These are phyloP conservation scores for Campoletis raptor DNA, from an alignment of 2,888 invertebrate genomes.

Conservation along the genomic window DNA sequence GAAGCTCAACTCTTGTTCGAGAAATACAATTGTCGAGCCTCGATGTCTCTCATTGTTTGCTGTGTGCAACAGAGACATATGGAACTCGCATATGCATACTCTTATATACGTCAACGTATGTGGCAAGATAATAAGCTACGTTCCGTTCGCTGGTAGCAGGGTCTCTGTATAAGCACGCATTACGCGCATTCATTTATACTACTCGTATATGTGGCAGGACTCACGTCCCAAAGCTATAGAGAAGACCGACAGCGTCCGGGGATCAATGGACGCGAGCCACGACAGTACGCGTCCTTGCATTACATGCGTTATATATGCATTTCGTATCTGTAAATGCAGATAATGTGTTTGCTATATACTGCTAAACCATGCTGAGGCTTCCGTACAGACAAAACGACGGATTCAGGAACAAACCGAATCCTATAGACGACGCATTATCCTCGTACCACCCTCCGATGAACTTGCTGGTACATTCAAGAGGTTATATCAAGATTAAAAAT, in stretches of 20 bases:
- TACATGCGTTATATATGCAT: slow-evolving; percentile 66
- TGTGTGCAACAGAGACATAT: background rate
- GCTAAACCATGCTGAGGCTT: slow-evolving; percentile 41
- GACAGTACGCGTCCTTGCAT: slow-evolving; percentile 74
- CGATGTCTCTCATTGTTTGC: background rate
- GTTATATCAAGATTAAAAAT: slow-evolving; percentile 59
- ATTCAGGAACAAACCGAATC: slow-evolving; percentile 36
- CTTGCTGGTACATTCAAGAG: slow-evolving; percentile 35
- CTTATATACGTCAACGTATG: slow-evolving; percentile 12
- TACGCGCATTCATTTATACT: slow-evolving; percentile 39
- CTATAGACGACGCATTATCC: background rate
- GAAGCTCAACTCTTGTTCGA: background rate
- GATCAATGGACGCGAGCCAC: slow-evolving; percentile 72
- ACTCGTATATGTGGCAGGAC: slow-evolving; percentile 26
- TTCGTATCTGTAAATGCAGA: slow-evolving; percentile 59
- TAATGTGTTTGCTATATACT: slow-evolving; percentile 12
- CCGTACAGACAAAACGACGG: slow-evolving; percentile 1
- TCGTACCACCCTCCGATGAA: slow-evolving; percentile 21
- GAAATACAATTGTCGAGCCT: slow-evolving; percentile 11
- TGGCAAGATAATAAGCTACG: slow-evolving; percentile 33
- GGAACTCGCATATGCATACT: background rate
- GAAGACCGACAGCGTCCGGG: slow-evolving; percentile 68
- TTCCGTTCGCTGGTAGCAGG: slow-evolving; percentile 32
- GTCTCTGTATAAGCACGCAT: slow-evolving; percentile 21
- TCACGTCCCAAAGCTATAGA: slow-evolving; percentile 48